Conservation (phyloP, 1,140 invertebrate species). For the Pseudomyrmex cubaensis region DNA sequence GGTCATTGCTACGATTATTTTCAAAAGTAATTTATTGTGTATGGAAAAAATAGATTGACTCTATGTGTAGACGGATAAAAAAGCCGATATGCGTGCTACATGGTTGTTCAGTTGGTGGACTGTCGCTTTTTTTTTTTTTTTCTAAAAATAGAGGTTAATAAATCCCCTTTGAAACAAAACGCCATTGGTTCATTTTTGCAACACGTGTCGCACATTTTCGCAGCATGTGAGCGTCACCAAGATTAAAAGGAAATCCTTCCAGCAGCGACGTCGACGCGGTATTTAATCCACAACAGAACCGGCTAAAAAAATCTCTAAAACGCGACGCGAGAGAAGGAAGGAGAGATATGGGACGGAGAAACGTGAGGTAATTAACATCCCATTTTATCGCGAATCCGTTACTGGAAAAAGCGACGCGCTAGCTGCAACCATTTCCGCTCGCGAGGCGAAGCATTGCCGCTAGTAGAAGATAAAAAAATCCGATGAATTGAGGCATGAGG, state of each 20-base stretch:
- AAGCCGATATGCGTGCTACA: not conserved
- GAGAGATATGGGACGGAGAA: not conserved
- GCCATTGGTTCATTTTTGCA: constrained; percentile 26
- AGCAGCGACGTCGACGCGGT: constrained; percentile 23
- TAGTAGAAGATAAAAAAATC: constrained; percentile 30
- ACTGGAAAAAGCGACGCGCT: constrained; percentile 4
- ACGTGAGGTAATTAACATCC: constrained; percentile 43
- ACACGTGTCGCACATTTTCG: constrained; percentile 11
- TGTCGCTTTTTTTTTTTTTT: constrained; percentile 32
- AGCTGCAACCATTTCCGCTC: constrained; percentile 1
- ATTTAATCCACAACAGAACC: constrained; percentile 40
- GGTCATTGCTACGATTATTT: not conserved
- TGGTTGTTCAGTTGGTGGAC: too few species aligned
- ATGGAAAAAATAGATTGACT: constrained; percentile 9
- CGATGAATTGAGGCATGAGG: constrained; percentile 1
- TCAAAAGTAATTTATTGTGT: not conserved
- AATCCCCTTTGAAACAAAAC: constrained; percentile 49
- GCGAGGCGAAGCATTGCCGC: constrained; percentile 14
- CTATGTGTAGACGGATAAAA: not conserved
- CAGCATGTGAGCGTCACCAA: constrained; percentile 2
- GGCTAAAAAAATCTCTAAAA: not conserved
- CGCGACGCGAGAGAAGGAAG: not conserved
- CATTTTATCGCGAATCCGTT: constrained; percentile 46
- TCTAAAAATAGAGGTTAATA: constrained; percentile 51
- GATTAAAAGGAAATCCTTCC: constrained; percentile 51